These are phyloP conservation scores for Psittacula echo DNA, from an alignment of 2,797 vertebrate genomes.

Conservation along the genomic window DNA sequence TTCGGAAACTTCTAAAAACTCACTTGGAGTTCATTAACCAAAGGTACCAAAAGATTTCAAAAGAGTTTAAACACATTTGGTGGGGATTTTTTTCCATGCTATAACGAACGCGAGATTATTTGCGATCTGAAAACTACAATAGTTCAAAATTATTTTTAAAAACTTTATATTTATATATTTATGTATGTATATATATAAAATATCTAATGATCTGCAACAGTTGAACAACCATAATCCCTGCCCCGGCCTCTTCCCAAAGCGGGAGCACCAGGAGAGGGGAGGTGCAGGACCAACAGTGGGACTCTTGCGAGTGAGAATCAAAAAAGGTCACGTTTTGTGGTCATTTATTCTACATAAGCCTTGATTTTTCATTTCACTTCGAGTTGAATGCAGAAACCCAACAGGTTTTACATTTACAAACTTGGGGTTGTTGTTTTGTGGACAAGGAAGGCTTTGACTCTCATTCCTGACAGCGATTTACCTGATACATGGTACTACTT, in stretches of 20 bases:
- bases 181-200: slow-evolving; percentile 67
- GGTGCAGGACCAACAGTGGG: not conserved
- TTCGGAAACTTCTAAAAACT: slow-evolving; percentile 68
- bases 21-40: slow-evolving; percentile 60
- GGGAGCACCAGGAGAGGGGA: slow-evolving; percentile 9
- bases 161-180: slow-evolving; percentile 43
- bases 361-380: slow-evolving; percentile 51
- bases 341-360: slow-evolving; percentile 63
- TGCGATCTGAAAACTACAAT: slow-evolving; percentile 66
- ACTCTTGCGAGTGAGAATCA: slow-evolving; percentile 58
- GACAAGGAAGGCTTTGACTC: slow-evolving; percentile 73
- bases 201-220: slow-evolving; percentile 60
- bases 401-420: slow-evolving; percentile 65
- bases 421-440: slow-evolving; percentile 65
- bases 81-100: not conserved
- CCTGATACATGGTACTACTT: slow-evolving; percentile 78
- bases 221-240: slow-evolving; percentile 44
- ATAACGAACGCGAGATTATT: slow-evolving; percentile 58
- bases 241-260: not conserved
- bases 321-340: not conserved
- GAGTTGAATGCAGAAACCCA: slow-evolving; percentile 63
- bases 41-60: slow-evolving; percentile 71
- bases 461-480: slow-evolving; percentile 81
- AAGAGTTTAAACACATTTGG: slow-evolving; percentile 52
- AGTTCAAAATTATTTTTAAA: slow-evolving; percentile 64